These are phyloP conservation scores for Tethya wilhelma DNA, from an alignment of 37 sponge, comb jelly and placozoan genomes.

Conservation along the genomic window DNA sequence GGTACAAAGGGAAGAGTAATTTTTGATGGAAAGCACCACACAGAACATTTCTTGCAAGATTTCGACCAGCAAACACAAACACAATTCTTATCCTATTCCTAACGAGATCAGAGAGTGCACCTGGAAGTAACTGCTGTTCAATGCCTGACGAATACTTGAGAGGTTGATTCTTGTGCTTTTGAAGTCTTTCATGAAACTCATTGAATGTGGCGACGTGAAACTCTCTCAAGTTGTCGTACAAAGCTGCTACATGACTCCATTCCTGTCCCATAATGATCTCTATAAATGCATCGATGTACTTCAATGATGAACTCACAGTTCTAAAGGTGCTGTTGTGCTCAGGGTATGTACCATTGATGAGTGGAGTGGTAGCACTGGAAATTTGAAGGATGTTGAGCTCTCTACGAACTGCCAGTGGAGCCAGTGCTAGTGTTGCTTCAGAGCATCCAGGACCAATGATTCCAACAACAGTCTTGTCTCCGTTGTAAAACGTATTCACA, in stretches of 20 bases:
- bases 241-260: neutral
- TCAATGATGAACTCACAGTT: neutral
- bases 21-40: slow-evolving; percentile 15
- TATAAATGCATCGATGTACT: neutral
- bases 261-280: neutral
- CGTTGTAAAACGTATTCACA: neutral
- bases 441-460: slow-evolving; percentile 46
- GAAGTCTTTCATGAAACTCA: neutral
- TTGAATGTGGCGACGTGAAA: neutral
- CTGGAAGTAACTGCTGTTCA: neutral
- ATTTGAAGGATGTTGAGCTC: neutral
- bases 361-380: slow-evolving; percentile 4
- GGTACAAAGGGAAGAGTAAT: slow-evolving; percentile 5
- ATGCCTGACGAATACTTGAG: no score
- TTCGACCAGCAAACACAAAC: slow-evolving; percentile 24
- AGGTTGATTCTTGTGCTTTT: slow-evolving; percentile 5
- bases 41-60: neutral
- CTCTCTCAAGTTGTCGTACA: slow-evolving; percentile 2
- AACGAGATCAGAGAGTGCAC: neutral
- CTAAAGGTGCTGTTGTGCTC: slow-evolving; percentile 18
- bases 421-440: slow-evolving; percentile 7
- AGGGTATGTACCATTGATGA: neutral
- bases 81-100: neutral
- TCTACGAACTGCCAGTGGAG: neutral
- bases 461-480: slow-evolving; percentile 14